A percentile compares a stretch with the other conserved stretches of the same genome.
Evolutionary conservation across 2,888 invertebrate species (phyloP).

Genomic region (Tenthredo mesomela): DNA sequence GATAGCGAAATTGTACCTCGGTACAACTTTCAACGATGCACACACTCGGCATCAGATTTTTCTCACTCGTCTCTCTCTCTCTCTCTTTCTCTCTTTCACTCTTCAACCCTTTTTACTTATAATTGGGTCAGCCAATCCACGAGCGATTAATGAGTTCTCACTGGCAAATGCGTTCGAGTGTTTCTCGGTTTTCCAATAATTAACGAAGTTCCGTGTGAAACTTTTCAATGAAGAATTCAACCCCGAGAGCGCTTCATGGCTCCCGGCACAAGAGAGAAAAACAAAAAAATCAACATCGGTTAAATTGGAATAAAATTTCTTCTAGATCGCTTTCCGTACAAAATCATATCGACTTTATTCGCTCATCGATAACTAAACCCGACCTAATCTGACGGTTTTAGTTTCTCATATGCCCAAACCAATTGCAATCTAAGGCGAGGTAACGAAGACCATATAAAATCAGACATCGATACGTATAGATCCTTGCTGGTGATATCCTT

Average conservation of each 20-base stretch:
- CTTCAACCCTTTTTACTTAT: conserved; percentile 22
- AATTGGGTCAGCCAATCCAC: conserved; percentile 27
- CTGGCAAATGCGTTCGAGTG: conserved; percentile 35
- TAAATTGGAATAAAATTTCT: neutral
- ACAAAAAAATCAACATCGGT: neutral
- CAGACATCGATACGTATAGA: conserved; percentile 1
- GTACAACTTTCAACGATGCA: neutral
- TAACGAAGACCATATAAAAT: neutral
- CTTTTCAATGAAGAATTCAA: conserved; percentile 33
- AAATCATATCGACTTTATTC: neutral
- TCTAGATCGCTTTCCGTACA: neutral
- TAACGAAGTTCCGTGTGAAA: conserved; percentile 40
- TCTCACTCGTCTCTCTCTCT: neutral
- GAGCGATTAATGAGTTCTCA: conserved; percentile 36
- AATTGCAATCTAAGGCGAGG: neutral
- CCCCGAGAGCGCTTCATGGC: neutral
- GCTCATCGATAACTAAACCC: neutral
- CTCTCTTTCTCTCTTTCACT: neutral
- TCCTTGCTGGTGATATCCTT: neutral
- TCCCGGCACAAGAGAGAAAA: neutral
- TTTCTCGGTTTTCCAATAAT: conserved; percentile 47
- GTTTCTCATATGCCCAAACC: neutral
- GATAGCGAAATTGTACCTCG: neutral
- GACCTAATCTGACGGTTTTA: neutral
- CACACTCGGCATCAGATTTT: neutral